Evolutionary conservation across 2,888 invertebrate genomes (phyloP).

Genomic region (Myopa tessellatipennis): DNA sequence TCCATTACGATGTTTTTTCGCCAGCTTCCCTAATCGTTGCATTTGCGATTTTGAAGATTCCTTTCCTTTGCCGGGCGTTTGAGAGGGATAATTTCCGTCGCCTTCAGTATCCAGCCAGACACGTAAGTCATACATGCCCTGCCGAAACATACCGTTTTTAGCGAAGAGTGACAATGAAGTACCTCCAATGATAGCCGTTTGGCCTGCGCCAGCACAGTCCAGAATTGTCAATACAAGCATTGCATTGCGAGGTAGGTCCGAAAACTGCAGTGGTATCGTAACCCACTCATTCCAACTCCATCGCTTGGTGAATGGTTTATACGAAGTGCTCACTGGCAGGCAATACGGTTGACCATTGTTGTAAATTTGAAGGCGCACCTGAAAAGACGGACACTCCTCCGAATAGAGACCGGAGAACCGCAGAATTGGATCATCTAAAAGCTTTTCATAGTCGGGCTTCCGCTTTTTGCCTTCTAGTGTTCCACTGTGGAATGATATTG

Average conservation of each 20-base stretch:
- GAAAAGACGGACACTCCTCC: slow-evolving; percentile 86
- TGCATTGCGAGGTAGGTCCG: slow-evolving; percentile 89
- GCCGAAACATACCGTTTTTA: slow-evolving; percentile 90
- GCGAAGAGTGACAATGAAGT: slow-evolving; percentile 94
- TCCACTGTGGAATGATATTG: slow-evolving; percentile 73
- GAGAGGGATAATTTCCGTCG: slow-evolving; percentile 78
- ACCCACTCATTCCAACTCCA: slow-evolving; percentile 99
- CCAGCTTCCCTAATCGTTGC: slow-evolving; percentile 88
- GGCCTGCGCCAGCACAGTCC: slow-evolving; percentile 89
- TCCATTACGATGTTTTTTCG: slow-evolving; percentile 93
- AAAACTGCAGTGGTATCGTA: slow-evolving; percentile 87
- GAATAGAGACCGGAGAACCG: slow-evolving; percentile 91
- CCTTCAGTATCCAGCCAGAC: slow-evolving; percentile 89
- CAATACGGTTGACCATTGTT: slow-evolving; percentile 85
- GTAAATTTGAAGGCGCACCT: slow-evolving; percentile 87
- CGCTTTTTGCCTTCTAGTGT: slow-evolving; percentile 91
- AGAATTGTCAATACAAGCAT: slow-evolving; percentile 89
- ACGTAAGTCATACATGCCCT: slow-evolving; percentile 82
- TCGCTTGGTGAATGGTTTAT: slow-evolving; percentile 90
- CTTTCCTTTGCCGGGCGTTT: slow-evolving; percentile 88
- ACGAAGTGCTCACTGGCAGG: slow-evolving; percentile 88
- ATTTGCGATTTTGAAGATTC: slow-evolving; percentile 86
- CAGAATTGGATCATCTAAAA: slow-evolving; percentile 88
- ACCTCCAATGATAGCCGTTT: slow-evolving; percentile 88
- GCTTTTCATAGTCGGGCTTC: slow-evolving; percentile 87